Evolutionary conservation across 2,113 vertebrate species (phyloP).

Genomic region (Connochaetes taurinus): DNA sequence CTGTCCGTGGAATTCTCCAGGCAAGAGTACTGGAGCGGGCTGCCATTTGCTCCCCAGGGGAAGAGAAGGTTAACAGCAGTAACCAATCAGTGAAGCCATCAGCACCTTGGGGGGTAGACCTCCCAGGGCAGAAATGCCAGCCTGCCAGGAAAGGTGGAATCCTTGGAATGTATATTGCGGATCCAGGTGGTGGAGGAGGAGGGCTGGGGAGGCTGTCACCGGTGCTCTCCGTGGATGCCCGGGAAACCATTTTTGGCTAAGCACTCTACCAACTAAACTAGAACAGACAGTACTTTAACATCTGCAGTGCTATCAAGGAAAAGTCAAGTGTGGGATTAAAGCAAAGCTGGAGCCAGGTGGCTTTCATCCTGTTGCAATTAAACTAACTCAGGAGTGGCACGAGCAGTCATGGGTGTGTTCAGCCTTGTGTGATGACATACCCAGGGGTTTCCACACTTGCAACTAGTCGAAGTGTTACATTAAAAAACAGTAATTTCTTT

Average conservation of each 20-base stretch:
- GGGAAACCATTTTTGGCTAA: background rate
- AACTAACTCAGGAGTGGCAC: background rate
- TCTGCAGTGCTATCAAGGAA: background rate
- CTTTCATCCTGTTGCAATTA: background rate
- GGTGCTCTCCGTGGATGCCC: background rate
- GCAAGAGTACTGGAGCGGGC: background rate
- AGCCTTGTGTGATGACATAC: background rate
- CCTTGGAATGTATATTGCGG: background rate
- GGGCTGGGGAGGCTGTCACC: background rate
- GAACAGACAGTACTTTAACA: background rate
- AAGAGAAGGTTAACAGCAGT: background rate
- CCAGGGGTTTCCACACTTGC: background rate
- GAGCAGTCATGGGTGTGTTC: background rate
- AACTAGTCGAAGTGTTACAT: background rate
- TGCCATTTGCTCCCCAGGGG: background rate
- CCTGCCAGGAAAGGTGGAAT: background rate
- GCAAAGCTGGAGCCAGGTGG: accelerated
- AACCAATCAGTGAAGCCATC: background rate
- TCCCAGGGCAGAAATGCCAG: background rate
- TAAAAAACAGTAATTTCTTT: background rate
- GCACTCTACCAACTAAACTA: background rate
- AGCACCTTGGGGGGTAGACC: background rate
- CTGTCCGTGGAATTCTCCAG: background rate
- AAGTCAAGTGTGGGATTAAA: background rate
- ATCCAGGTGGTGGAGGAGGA: background rate